A percentile compares a stretch with the other conserved stretches of the same genome.
These are phyloP conservation scores for Climacteris rufus DNA, from an alignment of 2,113 vertebrate genomes.

Conservation along the genomic window DNA sequence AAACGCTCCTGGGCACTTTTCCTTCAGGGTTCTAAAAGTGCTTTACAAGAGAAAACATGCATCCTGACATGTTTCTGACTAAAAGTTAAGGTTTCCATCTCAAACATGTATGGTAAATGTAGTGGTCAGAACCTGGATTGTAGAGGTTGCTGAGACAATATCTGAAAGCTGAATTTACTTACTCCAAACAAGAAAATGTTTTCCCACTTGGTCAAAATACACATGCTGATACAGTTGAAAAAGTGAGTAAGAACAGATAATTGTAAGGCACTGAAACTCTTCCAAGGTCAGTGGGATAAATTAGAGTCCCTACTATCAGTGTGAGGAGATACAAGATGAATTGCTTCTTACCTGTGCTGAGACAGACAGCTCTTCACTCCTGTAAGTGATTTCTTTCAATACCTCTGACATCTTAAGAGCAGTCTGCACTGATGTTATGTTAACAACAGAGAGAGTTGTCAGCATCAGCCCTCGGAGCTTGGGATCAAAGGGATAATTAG, in stretches of 20 bases:
- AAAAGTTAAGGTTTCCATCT: neutral
- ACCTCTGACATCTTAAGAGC: constrained; percentile 81
- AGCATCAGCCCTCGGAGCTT: constrained; percentile 87
- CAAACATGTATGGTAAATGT: neutral
- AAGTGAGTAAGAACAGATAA: neutral
- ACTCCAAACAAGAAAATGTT: neutral
- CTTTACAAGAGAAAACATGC: neutral
- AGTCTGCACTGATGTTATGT: constrained; percentile 71
- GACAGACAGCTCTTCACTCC: constrained; percentile 78
- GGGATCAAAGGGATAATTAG: constrained; percentile 26
- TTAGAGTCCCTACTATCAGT: neutral
- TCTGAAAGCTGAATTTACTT: neutral
- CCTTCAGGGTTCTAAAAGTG: neutral
- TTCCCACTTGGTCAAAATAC: neutral
- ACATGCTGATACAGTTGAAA: neutral
- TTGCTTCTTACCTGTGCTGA: constrained; percentile 77
- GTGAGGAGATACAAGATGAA: neutral
- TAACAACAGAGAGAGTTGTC: constrained; percentile 74
- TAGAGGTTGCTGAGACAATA: neutral
- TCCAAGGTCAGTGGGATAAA: neutral
- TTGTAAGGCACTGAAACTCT: neutral
- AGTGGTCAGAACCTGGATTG: neutral
- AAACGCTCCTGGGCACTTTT: neutral
- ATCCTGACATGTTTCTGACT: neutral
- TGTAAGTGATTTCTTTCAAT: constrained; percentile 80